Conservation (phyloP, 2,113 vertebrate species). For the Stercorarius parasiticus region DNA sequence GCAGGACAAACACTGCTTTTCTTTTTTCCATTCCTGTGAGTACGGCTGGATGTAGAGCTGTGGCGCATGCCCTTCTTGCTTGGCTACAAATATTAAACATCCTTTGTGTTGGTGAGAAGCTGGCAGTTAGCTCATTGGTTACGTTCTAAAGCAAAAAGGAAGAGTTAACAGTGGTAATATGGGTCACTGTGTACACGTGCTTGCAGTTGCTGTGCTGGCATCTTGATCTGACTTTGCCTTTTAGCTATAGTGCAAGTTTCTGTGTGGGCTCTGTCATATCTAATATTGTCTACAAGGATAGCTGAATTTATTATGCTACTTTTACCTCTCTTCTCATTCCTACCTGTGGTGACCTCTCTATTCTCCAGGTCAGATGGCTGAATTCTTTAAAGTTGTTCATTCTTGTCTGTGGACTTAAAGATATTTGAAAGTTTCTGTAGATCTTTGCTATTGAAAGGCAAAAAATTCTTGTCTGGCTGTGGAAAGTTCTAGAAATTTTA, state of each 20-base stretch:
- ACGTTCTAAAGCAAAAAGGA: neutral
- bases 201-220: neutral
- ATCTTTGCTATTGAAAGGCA: neutral
- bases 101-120: neutral
- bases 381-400: constrained; percentile 22
- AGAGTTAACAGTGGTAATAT: neutral
- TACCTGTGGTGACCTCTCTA: constrained; percentile 21
- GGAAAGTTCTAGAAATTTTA: neutral
- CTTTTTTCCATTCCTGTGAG: neutral
- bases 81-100: neutral
- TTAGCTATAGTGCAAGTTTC: constrained; percentile 34
- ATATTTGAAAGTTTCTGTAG: neutral
- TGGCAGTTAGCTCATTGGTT: neutral
- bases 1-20: neutral
- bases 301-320: constrained; percentile 50
- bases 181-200: neutral
- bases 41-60: neutral
- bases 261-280: constrained; percentile 41
- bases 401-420: neutral
- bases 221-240: constrained; percentile 46
- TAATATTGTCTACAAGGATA: constrained; percentile 26
- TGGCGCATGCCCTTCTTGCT: neutral
- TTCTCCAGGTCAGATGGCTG: constrained; percentile 9
- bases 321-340: neutral
- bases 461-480: neutral